Base-by-base conservation (phyloP, 2,113 vertebrate genomes). In the Lepisosteus osseus region DNA sequence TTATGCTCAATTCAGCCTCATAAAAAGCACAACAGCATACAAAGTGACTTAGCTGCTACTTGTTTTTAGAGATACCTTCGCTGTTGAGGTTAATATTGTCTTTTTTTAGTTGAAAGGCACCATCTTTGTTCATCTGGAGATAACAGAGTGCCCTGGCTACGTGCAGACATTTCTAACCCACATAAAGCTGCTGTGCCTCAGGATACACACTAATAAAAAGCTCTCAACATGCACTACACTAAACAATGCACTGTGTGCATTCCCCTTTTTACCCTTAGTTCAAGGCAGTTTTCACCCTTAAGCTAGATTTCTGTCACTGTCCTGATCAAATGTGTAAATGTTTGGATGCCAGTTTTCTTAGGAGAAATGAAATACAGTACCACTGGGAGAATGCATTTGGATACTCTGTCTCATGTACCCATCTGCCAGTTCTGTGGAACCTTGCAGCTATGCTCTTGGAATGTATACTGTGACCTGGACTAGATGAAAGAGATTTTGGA, bases 351-450 rank as follows among this genome's bases (percentile, higher is more conserved):
- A 59, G 14, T 59, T 59, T 59, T 59, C 12, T n/a, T 59, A n/a
- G 56, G 12, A 59, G n/a, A 59, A 59, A 11, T n/a, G 12, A 3
- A 59, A 59, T n/a, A 17, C 15, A 17, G 15, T 17, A 59, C 57
- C 57, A 59, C 57, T 59, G 57, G 57, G 57, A 59, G 57, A 59
- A n/a, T 59, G n/a, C 57, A 59, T 59, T 59, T 59, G 57, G 57
- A 59, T 59, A 15, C 12, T n/a, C 5, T 59, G 14, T 59, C 11
- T 59, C 57, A 59, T n/a, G 57, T 59, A 59, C 6, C 57, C 57
- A 59, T 59, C 57, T 59, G 57, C 12, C 11, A 59, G 57, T 13
- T 59, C 57, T 13, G 4, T 59, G 9, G 4, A 59, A 59, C n/a
- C 57, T 59, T 15, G 12, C 13, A 59, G 57, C 57, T 59, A 59